Percentiles rank a stretch among this genome's conserved stretches.
These are phyloP conservation scores for Boloria euphrosyne DNA, from an alignment of 2,888 invertebrate species.

Conservation along the genomic window DNA sequence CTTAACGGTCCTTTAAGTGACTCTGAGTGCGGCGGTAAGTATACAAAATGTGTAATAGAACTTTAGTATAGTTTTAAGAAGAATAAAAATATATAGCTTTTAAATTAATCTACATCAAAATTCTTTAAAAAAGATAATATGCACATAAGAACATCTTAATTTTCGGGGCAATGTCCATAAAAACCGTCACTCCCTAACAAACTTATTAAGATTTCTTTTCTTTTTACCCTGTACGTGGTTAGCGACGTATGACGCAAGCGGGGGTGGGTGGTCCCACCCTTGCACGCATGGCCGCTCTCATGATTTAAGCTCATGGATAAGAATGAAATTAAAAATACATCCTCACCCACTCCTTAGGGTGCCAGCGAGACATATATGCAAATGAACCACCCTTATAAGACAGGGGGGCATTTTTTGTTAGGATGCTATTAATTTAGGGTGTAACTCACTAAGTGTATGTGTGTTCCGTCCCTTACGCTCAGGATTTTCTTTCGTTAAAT, in stretches of 20 bases:
- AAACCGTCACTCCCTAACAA: constrained; percentile 74
- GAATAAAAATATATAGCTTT: too few species aligned
- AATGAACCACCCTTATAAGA: constrained; percentile 78
- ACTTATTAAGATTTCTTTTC: constrained; percentile 83
- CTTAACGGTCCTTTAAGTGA: too few species aligned
- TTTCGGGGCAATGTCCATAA: constrained; percentile 54
- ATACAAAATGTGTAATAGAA: too few species aligned
- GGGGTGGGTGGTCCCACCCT: constrained; percentile 59
- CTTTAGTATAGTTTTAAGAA: too few species aligned
- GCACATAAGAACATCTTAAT: background rate
- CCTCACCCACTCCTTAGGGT: constrained; percentile 78
- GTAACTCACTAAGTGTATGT: constrained; percentile 60
- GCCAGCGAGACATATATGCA: constrained; percentile 81
- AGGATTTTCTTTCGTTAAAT: constrained; percentile 71
- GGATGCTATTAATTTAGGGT: constrained; percentile 83
- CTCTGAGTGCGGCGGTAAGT: too few species aligned
- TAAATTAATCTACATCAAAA: too few species aligned
- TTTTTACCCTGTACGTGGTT: constrained; percentile 81
- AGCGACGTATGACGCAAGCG: constrained; percentile 82
- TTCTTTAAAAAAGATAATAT: too few species aligned
- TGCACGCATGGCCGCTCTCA: constrained; percentile 82
- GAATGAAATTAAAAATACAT: constrained; percentile 83
- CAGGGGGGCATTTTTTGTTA: constrained; percentile 79
- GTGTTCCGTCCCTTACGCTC: constrained; percentile 54
- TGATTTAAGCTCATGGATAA: constrained; percentile 83